A percentile compares a stretch with the other conserved stretches of the same genome.
Conservation (phyloP, 1,140 invertebrate genomes). For the Cecropterus lyciades region DNA sequence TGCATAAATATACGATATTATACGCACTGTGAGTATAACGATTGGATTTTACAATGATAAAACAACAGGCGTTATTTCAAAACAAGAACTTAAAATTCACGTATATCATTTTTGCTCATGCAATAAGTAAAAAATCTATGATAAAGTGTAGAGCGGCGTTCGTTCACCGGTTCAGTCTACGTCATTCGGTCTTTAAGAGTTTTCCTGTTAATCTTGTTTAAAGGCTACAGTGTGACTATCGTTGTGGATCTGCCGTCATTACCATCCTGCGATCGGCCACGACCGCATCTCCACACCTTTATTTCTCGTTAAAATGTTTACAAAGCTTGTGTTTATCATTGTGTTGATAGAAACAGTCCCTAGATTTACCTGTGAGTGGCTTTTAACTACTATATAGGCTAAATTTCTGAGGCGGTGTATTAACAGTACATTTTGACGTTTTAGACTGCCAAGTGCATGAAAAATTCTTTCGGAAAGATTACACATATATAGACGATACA, state of each 20-base stretch:
- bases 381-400: background rate
- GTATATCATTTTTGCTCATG: no score
- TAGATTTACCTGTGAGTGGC: constrained; percentile 18
- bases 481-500: constrained; percentile 42
- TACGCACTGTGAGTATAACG: no score
- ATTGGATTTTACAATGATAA: no score
- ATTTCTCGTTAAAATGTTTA: constrained; percentile 2
- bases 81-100: no score
- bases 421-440: background rate
- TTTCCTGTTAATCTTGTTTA: constrained; percentile 34
- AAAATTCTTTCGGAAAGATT: constrained; percentile 54
- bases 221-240: background rate
- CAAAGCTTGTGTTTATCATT: background rate
- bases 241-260: constrained; percentile 7
- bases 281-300: background rate
- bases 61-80: no score
- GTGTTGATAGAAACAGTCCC: constrained; percentile 1
- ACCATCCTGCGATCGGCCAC: background rate
- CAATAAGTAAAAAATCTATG: no score
- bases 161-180: background rate
- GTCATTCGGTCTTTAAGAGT: constrained; percentile 15
- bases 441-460: constrained; percentile 23
- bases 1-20: no score
- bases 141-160: no score
- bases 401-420: background rate